Conservation (phyloP, 1,140 invertebrate species). For the Cydia pomonella region DNA sequence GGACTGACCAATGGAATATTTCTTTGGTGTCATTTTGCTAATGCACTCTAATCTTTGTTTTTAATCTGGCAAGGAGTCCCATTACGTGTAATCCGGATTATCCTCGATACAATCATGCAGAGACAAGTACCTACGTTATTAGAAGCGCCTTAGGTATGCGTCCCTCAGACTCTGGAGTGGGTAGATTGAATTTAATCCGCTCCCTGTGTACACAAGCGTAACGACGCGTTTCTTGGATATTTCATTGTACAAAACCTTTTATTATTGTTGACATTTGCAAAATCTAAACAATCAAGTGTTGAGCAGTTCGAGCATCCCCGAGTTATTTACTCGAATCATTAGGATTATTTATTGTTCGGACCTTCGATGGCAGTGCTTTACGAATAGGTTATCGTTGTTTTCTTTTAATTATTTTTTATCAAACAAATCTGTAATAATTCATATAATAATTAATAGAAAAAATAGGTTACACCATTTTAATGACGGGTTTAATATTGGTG, state of each 20-base stretch:
- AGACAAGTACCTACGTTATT: conserved; percentile 55
- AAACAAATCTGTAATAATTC: not conserved
- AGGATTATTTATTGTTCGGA: not conserved
- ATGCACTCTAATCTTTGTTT: conserved; percentile 37
- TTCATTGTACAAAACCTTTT: conserved; percentile 13
- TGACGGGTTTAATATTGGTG: not conserved
- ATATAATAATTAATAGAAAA: not conserved
- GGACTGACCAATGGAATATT: conserved; percentile 38
- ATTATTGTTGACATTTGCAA: conserved; percentile 26
- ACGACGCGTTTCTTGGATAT: conserved; percentile 21
- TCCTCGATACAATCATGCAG: conserved; percentile 60
- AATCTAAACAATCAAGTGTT: not conserved
- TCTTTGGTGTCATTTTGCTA: conserved; percentile 36
- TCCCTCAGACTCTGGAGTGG: conserved; percentile 22
- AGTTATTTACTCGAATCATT: not conserved
- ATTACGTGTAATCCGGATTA: conserved; percentile 66
- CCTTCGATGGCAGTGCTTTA: not conserved
- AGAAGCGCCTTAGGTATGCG: conserved; percentile 44
- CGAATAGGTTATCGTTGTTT: not conserved
- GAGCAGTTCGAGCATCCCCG: not conserved
- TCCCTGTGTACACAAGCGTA: conserved; percentile 22
- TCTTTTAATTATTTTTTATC: not conserved
- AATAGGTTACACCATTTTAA: not conserved
- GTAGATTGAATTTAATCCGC: conserved; percentile 32
- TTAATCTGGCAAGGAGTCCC: conserved; percentile 37